Base-by-base conservation (phyloP, 2,797 vertebrate species). In the Acanthopagrus latus region DNA sequence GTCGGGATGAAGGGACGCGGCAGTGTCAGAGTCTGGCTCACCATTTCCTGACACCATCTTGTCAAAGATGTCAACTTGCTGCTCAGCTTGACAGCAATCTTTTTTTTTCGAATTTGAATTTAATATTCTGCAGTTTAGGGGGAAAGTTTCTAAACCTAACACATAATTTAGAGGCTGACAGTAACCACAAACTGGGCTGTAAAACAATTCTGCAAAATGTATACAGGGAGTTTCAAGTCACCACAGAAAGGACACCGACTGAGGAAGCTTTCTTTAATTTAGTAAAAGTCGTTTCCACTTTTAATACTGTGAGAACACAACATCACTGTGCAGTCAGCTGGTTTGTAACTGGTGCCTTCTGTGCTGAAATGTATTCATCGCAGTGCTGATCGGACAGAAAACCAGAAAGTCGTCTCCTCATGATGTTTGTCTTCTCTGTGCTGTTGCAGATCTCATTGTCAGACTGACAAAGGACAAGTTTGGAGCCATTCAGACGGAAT, bases 381-480 rank as follows among this genome's bases (percentile, higher is more conserved):
- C 25, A 54, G 1, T 70, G 27, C 50, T 23, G 14, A 10, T 12
- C 20, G n/a, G 16, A 25, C 44, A 3, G 6, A 44, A 14, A 14
- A 77, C 51, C 17, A 44, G 3, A 14, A 57, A 54, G 20, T 18
- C 4, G 62, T n/a, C 9, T 57, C n/a, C 51, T 84, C 46, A 76
- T 59, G 54, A 8, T 76, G n/a, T 84, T 62, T 85, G 21, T 81
- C 55, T 63, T 71, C 41, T 79, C 27, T 84, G 20, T 94, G 69
- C 82, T 74, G 16, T 84, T 92, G 55, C 94, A 96, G 95, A 96
- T 90, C 95, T 96, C 47, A 87, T 95, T 71, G 90, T 94, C 65
- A 92, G 86, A 86, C 79, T 96, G 81, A 93, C 94, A 20, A 95
- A 95, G 87, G 94, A 96, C 81, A 94, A 90, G 85, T 95, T 95